A percentile compares a stretch with the other conserved stretches of the same genome.
phyloP scores from a whole-genome alignment of 2,797 vertebrate species.

The Phoebastria nigripes region DNA sequence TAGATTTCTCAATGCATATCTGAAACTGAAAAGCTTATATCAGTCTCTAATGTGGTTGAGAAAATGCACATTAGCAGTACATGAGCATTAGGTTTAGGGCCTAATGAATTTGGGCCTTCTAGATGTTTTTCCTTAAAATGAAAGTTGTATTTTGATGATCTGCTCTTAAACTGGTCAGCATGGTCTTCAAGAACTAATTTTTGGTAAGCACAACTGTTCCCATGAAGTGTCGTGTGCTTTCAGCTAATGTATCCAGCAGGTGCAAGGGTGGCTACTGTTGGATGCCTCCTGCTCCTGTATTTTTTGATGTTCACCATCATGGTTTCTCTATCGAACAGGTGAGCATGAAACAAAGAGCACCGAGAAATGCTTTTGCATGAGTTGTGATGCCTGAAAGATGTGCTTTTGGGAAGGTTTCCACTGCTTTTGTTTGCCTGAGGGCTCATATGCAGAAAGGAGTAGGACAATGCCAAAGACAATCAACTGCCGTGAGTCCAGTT shows the following conservation, averaged over 20 bases:
- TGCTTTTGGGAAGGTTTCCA: not conserved
- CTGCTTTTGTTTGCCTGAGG: not conserved
- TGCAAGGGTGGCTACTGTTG: not conserved
- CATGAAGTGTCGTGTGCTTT: not conserved
- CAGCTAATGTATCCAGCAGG: not conserved
- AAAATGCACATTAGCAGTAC: not conserved
- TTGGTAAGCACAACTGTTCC: not conserved
- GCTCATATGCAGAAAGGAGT: not conserved
- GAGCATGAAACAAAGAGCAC: not conserved
- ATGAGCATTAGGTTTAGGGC: not conserved
- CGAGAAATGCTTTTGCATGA: not conserved
- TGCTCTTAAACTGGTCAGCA: not conserved
- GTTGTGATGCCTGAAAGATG: not conserved
- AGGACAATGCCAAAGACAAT: not conserved
- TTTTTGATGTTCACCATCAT: not conserved
- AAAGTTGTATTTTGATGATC: not conserved
- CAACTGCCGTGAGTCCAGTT: not conserved
- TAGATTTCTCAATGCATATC: not conserved
- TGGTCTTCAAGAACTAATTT: not conserved
- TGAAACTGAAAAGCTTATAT: not conserved
- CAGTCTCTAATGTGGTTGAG: not conserved
- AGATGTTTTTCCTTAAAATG: not conserved
- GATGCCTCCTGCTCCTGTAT: not conserved
- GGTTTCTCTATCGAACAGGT: not conserved
- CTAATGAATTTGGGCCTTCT: not conserved